Evolutionary conservation across 1,140 invertebrate species (phyloP).

Genomic region (Prorops nasuta): DNA sequence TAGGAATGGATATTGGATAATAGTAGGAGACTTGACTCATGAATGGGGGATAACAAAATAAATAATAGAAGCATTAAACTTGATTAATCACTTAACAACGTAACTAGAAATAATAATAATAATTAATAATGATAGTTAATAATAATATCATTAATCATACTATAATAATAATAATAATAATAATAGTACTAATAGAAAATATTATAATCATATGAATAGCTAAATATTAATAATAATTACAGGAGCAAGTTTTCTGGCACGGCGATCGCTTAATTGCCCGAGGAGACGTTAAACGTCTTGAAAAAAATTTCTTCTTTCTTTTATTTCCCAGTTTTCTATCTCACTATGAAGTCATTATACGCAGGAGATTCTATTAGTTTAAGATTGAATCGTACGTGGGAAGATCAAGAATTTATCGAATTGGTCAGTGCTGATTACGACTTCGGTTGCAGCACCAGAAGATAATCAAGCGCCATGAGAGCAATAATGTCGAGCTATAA

Average conservation of each 20-base stretch:
- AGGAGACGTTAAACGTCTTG: too few relatives aligned
- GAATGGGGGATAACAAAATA: conserved; percentile 55
- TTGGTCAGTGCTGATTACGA: too few relatives aligned
- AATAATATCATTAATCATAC: too few relatives aligned
- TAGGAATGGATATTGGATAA: conserved; percentile 12
- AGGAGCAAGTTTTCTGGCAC: conserved; percentile 43
- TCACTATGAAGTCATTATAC: conserved; percentile 8
- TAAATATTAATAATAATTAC: conserved; percentile 49
- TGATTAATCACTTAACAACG: conserved; percentile 56
- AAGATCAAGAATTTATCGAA: too few relatives aligned
- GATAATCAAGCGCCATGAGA: too few relatives aligned
- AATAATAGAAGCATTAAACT: conserved; percentile 58
- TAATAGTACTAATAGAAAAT: conserved; percentile 19
- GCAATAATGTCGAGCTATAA: too few relatives aligned
- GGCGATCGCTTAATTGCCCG: conserved; percentile 31
- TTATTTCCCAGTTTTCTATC: not conserved
- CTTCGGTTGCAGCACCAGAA: too few relatives aligned
- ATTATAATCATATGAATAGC: conserved; percentile 27
- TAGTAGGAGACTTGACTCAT: conserved; percentile 33
- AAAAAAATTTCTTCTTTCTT: not conserved
- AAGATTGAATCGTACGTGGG: conserved; percentile 24
- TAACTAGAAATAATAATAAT: conserved; percentile 47
- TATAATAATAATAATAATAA: conserved; percentile 30
- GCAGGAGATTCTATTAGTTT: conserved; percentile 29
- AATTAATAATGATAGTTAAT: conserved; percentile 34